Conservation (phyloP, 2,113 vertebrate species). For the Anoplopoma fimbria region DNA sequence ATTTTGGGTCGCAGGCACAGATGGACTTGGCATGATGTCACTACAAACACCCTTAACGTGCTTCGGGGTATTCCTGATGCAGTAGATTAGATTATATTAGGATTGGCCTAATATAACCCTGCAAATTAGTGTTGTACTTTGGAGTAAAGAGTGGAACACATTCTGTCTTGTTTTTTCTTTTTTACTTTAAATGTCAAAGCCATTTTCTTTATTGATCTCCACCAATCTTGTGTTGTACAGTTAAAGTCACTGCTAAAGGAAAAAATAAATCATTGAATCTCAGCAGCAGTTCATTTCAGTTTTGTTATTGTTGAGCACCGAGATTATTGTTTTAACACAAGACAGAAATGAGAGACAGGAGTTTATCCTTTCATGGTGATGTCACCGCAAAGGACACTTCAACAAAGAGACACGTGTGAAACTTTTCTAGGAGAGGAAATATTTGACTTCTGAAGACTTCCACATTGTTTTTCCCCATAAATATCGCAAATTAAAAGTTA, state of each 20-base stretch:
- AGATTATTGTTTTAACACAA: background rate
- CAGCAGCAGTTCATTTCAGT: background rate
- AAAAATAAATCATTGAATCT: background rate
- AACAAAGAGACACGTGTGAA: background rate
- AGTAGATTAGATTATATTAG: conserved; percentile 68
- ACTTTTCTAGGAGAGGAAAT: background rate
- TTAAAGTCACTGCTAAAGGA: conserved; percentile 10
- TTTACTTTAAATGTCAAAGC: conserved; percentile 26
- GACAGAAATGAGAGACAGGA: background rate
- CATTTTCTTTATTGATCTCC: conserved; percentile 26
- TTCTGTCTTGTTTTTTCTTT: conserved; percentile 11
- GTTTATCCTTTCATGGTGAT: background rate
- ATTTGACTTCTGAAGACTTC: too few species aligned
- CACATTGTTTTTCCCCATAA: background rate
- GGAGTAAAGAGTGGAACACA: conserved; percentile 48
- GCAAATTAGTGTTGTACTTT: conserved; percentile 39
- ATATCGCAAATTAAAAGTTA: background rate
- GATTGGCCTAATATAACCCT: conserved; percentile 40
- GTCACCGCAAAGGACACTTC: background rate
- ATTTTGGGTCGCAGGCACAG: conserved; percentile 61
- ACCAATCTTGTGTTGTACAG: conserved; percentile 13
- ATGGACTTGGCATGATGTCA: conserved; percentile 71
- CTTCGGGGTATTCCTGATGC: conserved; percentile 58
- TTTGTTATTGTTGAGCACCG: conserved; percentile 5
- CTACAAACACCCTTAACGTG: conserved; percentile 67